Percentiles rank a stretch among this genome's conserved stretches.
Evolutionary conservation across 2,888 invertebrate genomes (phyloP).

Genomic region (Lasiommata megera): DNA sequence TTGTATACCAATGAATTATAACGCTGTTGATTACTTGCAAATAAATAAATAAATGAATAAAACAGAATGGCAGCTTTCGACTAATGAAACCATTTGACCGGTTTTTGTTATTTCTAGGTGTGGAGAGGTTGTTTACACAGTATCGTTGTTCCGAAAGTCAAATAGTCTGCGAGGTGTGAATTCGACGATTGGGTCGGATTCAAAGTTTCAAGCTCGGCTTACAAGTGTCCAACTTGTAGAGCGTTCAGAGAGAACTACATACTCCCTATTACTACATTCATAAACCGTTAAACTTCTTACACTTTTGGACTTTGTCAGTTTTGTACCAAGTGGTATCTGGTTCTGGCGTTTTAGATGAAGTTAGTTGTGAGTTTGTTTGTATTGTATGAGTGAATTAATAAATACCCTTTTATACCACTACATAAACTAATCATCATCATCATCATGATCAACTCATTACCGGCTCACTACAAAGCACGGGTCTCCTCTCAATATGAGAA

Average conservation of each 20-base stretch:
- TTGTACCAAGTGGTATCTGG: background rate
- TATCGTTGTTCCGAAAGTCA: background rate
- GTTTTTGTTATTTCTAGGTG: background rate
- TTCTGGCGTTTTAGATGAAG: background rate
- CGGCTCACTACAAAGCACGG: too few relatives aligned
- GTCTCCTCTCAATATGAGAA: too few relatives aligned
- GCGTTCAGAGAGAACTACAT: background rate
- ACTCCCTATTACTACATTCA: background rate
- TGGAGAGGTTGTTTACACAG: background rate
- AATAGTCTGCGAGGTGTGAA: constrained; percentile 11
- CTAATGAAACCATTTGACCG: too few relatives aligned
- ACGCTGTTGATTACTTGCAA: too few relatives aligned
- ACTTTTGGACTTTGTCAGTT: background rate
- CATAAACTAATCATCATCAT: too few relatives aligned
- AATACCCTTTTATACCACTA: too few relatives aligned
- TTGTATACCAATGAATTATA: too few relatives aligned
- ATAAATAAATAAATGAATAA: too few relatives aligned
- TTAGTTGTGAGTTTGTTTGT: background rate
- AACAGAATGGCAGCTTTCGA: too few relatives aligned
- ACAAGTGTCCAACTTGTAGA: background rate
- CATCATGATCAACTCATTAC: too few relatives aligned
- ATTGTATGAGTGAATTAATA: too few relatives aligned
- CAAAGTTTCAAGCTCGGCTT: constrained; percentile 13
- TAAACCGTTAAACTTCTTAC: constrained; percentile 1
- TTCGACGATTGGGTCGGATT: background rate